These are phyloP conservation scores for Drosophila pallidifrons DNA, from an alignment of 1,140 invertebrate genomes.

Conservation along the genomic window DNA sequence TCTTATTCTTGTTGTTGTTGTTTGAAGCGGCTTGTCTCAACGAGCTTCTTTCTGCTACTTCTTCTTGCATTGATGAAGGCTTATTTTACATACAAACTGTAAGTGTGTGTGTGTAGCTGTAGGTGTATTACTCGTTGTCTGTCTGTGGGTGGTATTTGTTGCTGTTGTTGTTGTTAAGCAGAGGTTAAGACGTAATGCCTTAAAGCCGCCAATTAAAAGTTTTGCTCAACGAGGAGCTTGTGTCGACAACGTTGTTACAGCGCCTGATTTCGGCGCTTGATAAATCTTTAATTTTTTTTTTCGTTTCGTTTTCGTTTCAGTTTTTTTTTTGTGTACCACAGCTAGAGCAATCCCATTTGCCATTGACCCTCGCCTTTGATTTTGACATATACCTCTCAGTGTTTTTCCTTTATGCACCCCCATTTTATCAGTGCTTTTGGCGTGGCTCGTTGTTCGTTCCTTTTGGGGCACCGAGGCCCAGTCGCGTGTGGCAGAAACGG, in stretches of 20 bases:
- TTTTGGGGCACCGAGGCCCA: neutral
- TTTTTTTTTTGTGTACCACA: conserved; percentile 30
- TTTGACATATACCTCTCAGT: conserved; percentile 41
- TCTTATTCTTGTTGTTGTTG: neutral
- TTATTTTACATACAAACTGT: conserved; percentile 46
- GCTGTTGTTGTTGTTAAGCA: neutral
- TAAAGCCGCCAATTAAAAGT: conserved; percentile 82
- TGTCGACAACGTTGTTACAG: neutral
- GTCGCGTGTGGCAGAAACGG: conserved; percentile 47
- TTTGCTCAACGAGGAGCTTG: conserved; percentile 24
- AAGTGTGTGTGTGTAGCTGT: neutral
- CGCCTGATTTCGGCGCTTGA: conserved; percentile 41
- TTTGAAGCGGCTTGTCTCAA: conserved; percentile 47
- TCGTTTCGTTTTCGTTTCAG: too few relatives aligned
- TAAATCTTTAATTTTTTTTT: conserved; percentile 68
- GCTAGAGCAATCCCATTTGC: conserved; percentile 59
- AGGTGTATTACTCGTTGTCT: neutral
- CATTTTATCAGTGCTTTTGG: neutral
- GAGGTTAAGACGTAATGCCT: conserved; percentile 63
- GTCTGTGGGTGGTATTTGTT: conserved; percentile 24
- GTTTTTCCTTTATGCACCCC: neutral
- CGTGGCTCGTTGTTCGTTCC: neutral
- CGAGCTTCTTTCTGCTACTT: conserved; percentile 60
- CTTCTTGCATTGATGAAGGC: conserved; percentile 73
- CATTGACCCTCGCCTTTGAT: conserved; percentile 72